A percentile compares a stretch with the other conserved stretches of the same genome.
Conservation (phyloP, 2,797 vertebrate genomes). For the Sebastes wilsoni region DNA sequence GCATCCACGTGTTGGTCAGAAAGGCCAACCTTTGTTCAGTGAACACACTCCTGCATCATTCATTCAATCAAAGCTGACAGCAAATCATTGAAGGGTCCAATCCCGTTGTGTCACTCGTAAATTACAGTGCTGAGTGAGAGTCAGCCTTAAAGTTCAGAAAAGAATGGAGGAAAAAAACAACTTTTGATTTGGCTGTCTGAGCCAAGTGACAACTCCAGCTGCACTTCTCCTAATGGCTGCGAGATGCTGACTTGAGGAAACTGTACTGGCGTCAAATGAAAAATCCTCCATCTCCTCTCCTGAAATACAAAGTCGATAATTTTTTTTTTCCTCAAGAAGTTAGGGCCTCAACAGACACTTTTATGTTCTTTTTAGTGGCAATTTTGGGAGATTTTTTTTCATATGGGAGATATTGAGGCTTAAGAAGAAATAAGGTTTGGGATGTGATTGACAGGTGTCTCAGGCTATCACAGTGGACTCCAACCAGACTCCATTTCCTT, state of each 20-base stretch:
- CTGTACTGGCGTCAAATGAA: slow-evolving; percentile 23
- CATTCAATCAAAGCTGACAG: slow-evolving; percentile 22
- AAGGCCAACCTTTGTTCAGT: neutral
- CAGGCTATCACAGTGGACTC: neutral
- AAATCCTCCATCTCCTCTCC: neutral
- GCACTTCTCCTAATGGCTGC: slow-evolving; percentile 27
- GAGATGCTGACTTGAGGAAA: slow-evolving; percentile 40
- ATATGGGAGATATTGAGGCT: neutral
- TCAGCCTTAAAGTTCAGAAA: slow-evolving; percentile 27
- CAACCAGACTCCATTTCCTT: neutral
- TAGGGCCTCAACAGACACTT: neutral
- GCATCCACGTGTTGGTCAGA: slow-evolving; percentile 2
- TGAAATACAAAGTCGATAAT: slow-evolving; percentile 2
- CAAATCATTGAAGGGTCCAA: slow-evolving; percentile 37
- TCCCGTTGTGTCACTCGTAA: slow-evolving; percentile 11
- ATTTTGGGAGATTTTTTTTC: neutral
- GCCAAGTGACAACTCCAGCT: slow-evolving; percentile 37
- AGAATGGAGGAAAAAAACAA: neutral
- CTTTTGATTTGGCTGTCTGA: slow-evolving; percentile 42
- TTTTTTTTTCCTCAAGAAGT: neutral
- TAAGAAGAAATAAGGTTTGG: neutral
- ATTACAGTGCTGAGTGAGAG: slow-evolving; percentile 30
- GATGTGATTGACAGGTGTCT: neutral
- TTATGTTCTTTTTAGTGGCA: neutral
- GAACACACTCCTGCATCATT: slow-evolving; percentile 7